Evolutionary conservation across 1,140 invertebrate genomes (phyloP).

Genomic region (Heterodera schachtii): DNA sequence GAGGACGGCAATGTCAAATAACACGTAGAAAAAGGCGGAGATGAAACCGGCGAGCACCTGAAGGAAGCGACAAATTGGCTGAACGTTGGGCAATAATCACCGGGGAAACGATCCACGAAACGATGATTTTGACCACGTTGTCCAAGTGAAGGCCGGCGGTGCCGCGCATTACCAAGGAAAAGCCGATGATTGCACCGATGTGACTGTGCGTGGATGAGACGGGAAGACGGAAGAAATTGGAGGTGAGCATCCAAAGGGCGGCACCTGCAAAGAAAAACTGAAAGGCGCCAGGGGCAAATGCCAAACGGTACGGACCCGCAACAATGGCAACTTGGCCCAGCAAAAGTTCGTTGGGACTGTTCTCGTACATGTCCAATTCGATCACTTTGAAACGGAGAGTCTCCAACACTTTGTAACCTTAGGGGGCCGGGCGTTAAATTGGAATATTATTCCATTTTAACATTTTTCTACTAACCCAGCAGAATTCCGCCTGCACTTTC

Average conservation of each 20-base stretch:
- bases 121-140: conserved; percentile 61
- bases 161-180: conserved; percentile 86
- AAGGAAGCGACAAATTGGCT: not conserved
- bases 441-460: too few relatives aligned
- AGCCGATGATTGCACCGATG: conserved; percentile 92
- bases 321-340: conserved; percentile 55
- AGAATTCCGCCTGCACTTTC: conserved; percentile 74
- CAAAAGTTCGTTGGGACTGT: conserved; percentile 35
- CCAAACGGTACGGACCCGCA: conserved; percentile 6
- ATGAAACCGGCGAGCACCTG: conserved; percentile 33
- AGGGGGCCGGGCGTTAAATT: too few relatives aligned
- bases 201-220: conserved; percentile 93
- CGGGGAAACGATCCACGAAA: conserved; percentile 43
- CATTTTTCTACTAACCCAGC: conserved; percentile 61
- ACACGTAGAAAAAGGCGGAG: conserved; percentile 38
- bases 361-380: conserved; percentile 55
- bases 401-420: conserved; percentile 67
- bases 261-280: conserved; percentile 29
- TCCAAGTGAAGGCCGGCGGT: conserved; percentile 73
- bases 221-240: conserved; percentile 87
- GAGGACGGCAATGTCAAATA: conserved; percentile 40
- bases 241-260: conserved; percentile 86
- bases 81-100: conserved; percentile 10
- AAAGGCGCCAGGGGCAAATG: not conserved
- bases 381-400: conserved; percentile 64